Conservation (phyloP, 30 jellyfish, hydroid and myxozoan genomes). For the Aurelia aurita complex sp. Pacific region DNA sequence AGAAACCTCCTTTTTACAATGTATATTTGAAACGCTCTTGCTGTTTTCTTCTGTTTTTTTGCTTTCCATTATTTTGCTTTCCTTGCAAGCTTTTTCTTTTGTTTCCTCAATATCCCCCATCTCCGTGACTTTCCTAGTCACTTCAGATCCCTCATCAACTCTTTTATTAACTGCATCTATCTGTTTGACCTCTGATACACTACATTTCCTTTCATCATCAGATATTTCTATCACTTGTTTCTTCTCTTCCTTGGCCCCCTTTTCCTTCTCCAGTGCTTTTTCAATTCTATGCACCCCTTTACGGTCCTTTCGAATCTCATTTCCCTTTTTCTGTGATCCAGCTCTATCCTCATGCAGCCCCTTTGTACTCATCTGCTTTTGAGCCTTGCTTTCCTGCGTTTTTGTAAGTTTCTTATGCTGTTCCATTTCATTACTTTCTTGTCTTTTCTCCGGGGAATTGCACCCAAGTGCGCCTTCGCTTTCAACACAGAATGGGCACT, state of each 20-base stretch:
- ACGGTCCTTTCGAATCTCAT: no score
- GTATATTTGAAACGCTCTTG: neutral
- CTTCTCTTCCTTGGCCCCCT: neutral
- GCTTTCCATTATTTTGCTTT: neutral
- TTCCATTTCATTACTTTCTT: neutral
- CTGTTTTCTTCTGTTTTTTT: neutral
- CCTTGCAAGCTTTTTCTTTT: no score
- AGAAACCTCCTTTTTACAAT: neutral
- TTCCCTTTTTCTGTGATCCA: no score
- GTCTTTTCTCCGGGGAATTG: neutral
- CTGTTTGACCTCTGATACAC: no score
- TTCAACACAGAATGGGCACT: slow-evolving; percentile 48
- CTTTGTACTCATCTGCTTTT: neutral
- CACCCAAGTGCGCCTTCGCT: neutral
- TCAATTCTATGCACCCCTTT: no score
- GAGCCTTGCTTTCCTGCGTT: neutral
- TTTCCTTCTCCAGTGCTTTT: neutral
- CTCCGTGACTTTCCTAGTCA: no score
- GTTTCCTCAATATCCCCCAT: no score
- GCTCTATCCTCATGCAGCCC: neutral
- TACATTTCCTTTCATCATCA: no score
- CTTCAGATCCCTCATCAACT: no score
- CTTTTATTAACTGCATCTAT: no score
- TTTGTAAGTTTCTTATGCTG: neutral
- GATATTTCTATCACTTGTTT: neutral